Percentiles rank a stretch among this genome's conserved stretches.
Conservation (phyloP, 2,797 vertebrate species). For the Sebastes ruberrimus region DNA sequence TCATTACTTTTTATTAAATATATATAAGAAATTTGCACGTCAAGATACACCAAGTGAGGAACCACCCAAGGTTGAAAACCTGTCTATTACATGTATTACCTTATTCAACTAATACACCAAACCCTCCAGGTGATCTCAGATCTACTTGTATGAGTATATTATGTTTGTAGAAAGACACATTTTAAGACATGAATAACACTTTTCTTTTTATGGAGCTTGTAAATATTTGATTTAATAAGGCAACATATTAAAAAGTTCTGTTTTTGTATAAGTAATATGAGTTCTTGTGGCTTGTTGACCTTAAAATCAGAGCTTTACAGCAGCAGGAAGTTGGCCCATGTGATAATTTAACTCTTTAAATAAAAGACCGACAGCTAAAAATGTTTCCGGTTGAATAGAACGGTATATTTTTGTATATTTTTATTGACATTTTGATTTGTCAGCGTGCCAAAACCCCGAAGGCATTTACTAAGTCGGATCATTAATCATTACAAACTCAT, state of each 20-base stretch:
- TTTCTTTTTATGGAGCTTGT: background rate
- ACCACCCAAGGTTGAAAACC: too few species aligned
- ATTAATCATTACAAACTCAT: constrained; percentile 29
- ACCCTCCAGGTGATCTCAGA: background rate
- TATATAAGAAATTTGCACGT: background rate
- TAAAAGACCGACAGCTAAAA: background rate
- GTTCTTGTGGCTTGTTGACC: background rate
- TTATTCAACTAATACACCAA: too few species aligned
- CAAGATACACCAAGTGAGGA: background rate
- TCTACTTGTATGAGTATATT: background rate
- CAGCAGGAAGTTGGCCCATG: background rate
- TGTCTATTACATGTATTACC: background rate
- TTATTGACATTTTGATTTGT: constrained; percentile 33
- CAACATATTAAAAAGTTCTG: background rate
- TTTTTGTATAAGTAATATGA: background rate
- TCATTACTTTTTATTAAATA: background rate
- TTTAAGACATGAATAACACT: background rate
- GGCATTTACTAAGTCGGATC: constrained; percentile 6
- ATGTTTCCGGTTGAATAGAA: background rate
- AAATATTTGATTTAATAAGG: background rate
- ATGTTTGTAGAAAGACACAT: background rate
- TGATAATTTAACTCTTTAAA: background rate
- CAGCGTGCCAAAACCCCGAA: background rate
- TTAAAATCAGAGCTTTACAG: background rate
- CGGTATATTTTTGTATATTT: background rate